Conservation (phyloP, 1,140 invertebrate genomes). For the Euura lappo region DNA sequence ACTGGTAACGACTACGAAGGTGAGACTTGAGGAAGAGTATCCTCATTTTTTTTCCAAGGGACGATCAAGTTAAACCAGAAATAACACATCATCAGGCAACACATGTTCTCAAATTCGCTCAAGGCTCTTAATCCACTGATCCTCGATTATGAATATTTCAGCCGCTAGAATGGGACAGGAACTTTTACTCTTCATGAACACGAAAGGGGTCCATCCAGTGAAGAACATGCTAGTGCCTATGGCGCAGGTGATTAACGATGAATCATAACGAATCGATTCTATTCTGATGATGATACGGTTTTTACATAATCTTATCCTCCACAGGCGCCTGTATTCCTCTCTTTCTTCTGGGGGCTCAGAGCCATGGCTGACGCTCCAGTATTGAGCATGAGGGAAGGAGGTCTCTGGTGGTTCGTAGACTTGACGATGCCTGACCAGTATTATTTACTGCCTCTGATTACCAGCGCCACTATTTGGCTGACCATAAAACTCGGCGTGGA, state of each 20-base stretch:
- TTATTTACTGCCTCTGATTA: conserved; percentile 86
- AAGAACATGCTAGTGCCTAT: conserved; percentile 83
- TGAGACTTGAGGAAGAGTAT: conserved; percentile 40
- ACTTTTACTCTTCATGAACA: conserved; percentile 79
- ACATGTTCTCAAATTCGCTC: not conserved
- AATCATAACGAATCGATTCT: not conserved
- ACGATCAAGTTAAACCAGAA: not conserved
- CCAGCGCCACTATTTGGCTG: conserved; percentile 76
- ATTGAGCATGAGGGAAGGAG: conserved; percentile 87
- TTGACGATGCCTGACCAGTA: conserved; percentile 90
- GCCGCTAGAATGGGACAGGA: conserved; percentile 75
- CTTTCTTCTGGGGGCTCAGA: conserved; percentile 86
- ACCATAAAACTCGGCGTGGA: conserved; percentile 90
- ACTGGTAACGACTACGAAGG: conserved; percentile 81
- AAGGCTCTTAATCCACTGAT: conserved; percentile 4
- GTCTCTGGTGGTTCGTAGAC: conserved; percentile 92
- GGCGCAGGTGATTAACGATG: conserved; percentile 68
- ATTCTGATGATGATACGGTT: not conserved
- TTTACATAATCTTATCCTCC: conserved; percentile 39
- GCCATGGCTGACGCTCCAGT: conserved; percentile 87
- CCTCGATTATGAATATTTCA: conserved; percentile 44
- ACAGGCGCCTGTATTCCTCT: conserved; percentile 87
- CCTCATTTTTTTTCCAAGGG: conserved; percentile 7
- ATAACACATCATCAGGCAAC: conserved; percentile 9
- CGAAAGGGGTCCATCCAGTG: conserved; percentile 80